These are phyloP conservation scores for Ia io DNA, from an alignment of 2,113 vertebrate genomes.

Conservation along the genomic window DNA sequence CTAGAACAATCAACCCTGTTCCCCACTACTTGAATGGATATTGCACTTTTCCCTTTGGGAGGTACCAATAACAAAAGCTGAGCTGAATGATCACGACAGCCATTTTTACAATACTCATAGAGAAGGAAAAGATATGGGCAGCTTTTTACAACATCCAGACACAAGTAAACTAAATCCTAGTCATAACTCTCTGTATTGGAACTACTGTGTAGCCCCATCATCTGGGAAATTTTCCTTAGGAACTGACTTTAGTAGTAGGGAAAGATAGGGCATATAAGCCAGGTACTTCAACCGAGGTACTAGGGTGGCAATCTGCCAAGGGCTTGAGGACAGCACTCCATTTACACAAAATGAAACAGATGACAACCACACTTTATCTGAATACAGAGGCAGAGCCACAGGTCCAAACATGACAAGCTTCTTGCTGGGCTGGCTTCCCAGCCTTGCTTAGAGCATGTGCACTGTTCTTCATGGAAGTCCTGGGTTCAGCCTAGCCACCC, in stretches of 20 bases:
- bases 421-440: slow-evolving; percentile 34
- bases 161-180: slow-evolving; percentile 57
- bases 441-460: neutral
- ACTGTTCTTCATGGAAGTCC: neutral
- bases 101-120: slow-evolving; percentile 64
- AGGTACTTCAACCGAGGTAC: slow-evolving; percentile 27
- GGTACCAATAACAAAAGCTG: slow-evolving; percentile 53
- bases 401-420: neutral
- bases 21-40: slow-evolving; percentile 57
- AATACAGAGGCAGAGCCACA: slow-evolving; percentile 12
- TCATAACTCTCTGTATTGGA: slow-evolving; percentile 40
- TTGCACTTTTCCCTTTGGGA: slow-evolving; percentile 72
- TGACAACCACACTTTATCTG: neutral
- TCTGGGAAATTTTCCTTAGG: slow-evolving; percentile 52
- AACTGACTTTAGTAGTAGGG: slow-evolving; percentile 19
- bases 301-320: slow-evolving; percentile 37
- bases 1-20: slow-evolving; percentile 16
- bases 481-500: slow-evolving; percentile 27
- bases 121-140: slow-evolving; percentile 38
- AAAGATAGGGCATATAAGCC: slow-evolving; percentile 53
- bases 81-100: slow-evolving; percentile 64
- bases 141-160: slow-evolving; percentile 60
- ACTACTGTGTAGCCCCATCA: slow-evolving; percentile 22
- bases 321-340: slow-evolving; percentile 16
- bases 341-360: slow-evolving; percentile 50